A percentile compares a stretch with the other conserved stretches of the same genome.
phyloP scores from a whole-genome alignment of 2,113 vertebrate genomes.

The Aythya baeri region DNA sequence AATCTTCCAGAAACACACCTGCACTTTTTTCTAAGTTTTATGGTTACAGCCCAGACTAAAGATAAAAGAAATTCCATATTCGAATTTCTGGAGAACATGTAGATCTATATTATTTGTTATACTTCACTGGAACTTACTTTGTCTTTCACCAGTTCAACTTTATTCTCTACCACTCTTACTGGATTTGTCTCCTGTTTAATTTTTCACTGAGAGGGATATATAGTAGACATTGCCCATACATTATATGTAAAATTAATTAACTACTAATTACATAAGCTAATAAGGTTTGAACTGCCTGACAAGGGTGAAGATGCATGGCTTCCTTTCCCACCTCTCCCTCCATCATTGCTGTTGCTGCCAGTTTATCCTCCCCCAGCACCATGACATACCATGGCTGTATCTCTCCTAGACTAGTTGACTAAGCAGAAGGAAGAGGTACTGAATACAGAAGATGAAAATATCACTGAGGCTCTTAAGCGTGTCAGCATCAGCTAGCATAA shows the following conservation, averaged over 20 bases:
- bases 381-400: not conserved
- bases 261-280: not conserved
- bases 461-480: not conserved
- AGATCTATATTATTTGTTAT: not conserved
- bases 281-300: not conserved
- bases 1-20: not conserved
- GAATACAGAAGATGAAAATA: not conserved
- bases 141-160: not conserved
- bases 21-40: not conserved
- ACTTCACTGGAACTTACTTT: not conserved
- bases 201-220: not conserved
- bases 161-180: not conserved
- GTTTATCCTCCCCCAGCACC: not conserved
- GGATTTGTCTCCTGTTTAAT: not conserved
- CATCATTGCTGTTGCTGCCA: not conserved
- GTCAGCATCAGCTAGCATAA: not conserved
- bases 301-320: not conserved
- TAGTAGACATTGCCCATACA: not conserved
- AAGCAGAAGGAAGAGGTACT: not conserved
- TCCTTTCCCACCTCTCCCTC: not conserved
- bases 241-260: not conserved
- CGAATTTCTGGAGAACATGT: not conserved
- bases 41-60: not conserved
- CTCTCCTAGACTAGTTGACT: not conserved
- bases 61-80: not conserved